Base-by-base conservation (phyloP, 2,888 invertebrate species). In the Steinernema carpocapsae region DNA sequence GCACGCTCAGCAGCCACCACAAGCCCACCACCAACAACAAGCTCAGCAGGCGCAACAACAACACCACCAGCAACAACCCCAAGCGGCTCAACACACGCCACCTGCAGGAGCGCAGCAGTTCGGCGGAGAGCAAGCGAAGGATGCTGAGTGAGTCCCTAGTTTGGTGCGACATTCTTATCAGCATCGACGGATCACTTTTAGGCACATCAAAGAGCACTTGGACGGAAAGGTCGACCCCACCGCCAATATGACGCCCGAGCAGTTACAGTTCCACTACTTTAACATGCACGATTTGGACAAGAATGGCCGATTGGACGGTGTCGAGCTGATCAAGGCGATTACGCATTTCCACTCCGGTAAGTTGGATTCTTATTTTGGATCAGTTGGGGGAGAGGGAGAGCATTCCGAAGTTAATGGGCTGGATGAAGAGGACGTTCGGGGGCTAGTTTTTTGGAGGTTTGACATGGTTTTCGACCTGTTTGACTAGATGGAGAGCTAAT, bases 261-360 rank as follows among this genome's bases (percentile, higher is more conserved):
- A 97, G 88, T 89, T 97, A 0, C 96, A 95, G 89, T 96, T 95
- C 88, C 95, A 82, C 88, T 97, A 97, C 88, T 97, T 97, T 89
- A 97, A 96, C 89, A 95, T 97, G 94, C 45, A 97, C 83, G 97
- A 97, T 88, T 93, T 95, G 1, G 95, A 97, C 88, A 94, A 95
- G 84, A 96, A 97, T 87, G 95, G 96, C 87, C 94, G 94, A 86
- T 88, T 97, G 77, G 97, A 97, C 88, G 97, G 97, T 2, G 94
- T 94, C 88, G 97, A 97, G 89, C 90, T 97, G 29, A 95, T 96
- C 83, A 95, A 96, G 88, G 95, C 95, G 0, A 91, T 97, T 0
- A 95, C 96, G 82, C 96, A 97, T 89, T 96, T 95, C 94, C 96
- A 96, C 88, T 32, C 56, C 12, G 56, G 56, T 56, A 56, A 24